Percentiles rank a stretch among this genome's conserved stretches.
These are phyloP conservation scores for Salarias fasciatus DNA, from an alignment of 2,797 vertebrate species.

Conservation along the genomic window DNA sequence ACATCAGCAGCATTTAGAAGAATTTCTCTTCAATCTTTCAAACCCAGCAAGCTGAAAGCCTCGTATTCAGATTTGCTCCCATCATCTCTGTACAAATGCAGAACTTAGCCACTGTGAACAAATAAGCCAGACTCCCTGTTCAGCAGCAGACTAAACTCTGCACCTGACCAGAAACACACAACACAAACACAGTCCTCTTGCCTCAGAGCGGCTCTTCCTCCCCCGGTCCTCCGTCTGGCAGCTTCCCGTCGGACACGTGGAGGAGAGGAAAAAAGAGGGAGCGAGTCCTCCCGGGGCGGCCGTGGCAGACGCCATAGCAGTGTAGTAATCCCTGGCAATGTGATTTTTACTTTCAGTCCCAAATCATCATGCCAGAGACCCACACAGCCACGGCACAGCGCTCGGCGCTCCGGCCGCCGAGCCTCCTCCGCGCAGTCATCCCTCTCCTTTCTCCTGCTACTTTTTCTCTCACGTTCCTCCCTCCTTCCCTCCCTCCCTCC, in stretches of 20 bases:
- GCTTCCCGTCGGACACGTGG: background rate
- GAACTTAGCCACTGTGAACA: conserved; percentile 78
- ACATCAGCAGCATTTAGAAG: too few species aligned
- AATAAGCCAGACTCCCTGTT: conserved; percentile 53
- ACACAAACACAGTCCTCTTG: conserved; percentile 19
- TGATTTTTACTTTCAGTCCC: conserved; percentile 85
- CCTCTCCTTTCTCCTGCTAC: conserved; percentile 32
- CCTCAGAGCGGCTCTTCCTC: conserved; percentile 7
- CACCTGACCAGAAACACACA: conserved; percentile 58
- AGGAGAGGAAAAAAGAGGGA: too few species aligned
- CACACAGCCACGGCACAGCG: conserved; percentile 51
- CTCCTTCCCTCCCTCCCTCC: conserved; percentile 10
- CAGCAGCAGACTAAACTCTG: conserved; percentile 69
- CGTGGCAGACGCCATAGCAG: conserved; percentile 26
- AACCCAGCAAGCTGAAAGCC: background rate
- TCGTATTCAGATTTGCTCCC: background rate
- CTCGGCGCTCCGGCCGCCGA: conserved; percentile 18
- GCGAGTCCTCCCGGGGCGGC: conserved; percentile 3
- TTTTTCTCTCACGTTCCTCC: conserved; percentile 37
- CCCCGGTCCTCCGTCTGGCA: background rate
- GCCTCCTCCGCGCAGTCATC: conserved; percentile 23
- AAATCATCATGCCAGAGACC: conserved; percentile 75
- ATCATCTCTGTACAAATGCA: conserved; percentile 51
- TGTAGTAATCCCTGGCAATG: conserved; percentile 99
- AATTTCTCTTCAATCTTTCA: too few species aligned